Base-by-base conservation (phyloP, 1,140 invertebrate genomes). In the Brachionus rotundiformis region DNA sequence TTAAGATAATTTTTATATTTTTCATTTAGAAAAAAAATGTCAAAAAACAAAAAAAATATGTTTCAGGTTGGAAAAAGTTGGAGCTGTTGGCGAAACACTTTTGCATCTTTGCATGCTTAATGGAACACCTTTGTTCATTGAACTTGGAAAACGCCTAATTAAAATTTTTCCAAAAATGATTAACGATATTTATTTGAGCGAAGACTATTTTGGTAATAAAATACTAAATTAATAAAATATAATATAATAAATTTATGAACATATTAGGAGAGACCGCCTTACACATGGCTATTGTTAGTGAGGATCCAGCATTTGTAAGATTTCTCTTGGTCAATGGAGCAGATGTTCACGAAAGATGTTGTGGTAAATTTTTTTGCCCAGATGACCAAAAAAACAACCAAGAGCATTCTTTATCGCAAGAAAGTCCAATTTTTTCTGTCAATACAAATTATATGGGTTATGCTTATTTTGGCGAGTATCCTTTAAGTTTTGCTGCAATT, bases 391-490 rank as follows among this genome's bases (percentile, higher is more conserved):
- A 98, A 88, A 91, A 92, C 0, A 93, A 94, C 0, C 89, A 96
- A 19, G 90, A 90, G 0, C 16, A 71, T 87, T 93, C 92, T 0
- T 86, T 93, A 0, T 94, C 96, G 81, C 94, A 98, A 84, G 97
- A 98, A 88, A 95, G 93, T 91, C 93, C 97, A 19, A 93, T 93
- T 83, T 91, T 98, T 0, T 90, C 91, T 83, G 89, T 91, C 0
- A 91, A 93, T 83, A 98, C 96, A 8, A 95, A 97, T 89, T 99
- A 98, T 87, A 91, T 93, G 85, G 96, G 96, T 91, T 95, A 89
- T 85, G 95, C 97, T 0, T 98, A 98, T 87, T 98, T 96, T 94
- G 96, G 96, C 36, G 96, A 98, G 88, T 98, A 98, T 89, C 95
- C 97, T 0, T 88, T 98, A 10, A 92, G 92, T 75, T 98, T 99